These are phyloP conservation scores for Macroglossus sobrinus DNA, from an alignment of 2,113 vertebrate genomes.

Conservation along the genomic window DNA sequence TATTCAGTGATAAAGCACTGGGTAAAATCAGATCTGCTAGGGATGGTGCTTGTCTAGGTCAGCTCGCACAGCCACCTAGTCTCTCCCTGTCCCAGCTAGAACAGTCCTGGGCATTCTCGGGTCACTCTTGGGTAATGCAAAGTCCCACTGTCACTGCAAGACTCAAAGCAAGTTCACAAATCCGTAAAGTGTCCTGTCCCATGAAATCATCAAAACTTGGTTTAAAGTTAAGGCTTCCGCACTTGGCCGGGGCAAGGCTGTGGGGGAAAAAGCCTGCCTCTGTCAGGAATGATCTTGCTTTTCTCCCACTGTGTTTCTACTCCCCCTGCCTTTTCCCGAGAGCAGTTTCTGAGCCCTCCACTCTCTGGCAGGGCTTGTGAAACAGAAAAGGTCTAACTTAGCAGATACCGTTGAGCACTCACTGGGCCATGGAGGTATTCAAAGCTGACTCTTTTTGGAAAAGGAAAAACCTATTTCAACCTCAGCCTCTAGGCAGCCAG, in stretches of 20 bases:
- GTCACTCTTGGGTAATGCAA: neutral
- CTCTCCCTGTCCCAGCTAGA: neutral
- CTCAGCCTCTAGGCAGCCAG: neutral
- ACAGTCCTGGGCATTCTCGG: neutral
- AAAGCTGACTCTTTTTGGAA: neutral
- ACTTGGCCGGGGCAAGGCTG: neutral
- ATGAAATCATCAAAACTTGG: neutral
- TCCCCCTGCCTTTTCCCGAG: neutral
- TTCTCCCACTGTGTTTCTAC: neutral
- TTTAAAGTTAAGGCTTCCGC: neutral
- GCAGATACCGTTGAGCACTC: neutral
- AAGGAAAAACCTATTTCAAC: neutral
- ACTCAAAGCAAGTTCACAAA: neutral
- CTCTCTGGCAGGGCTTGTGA: neutral
- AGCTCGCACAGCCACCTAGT: too few species aligned
- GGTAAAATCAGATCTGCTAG: neutral
- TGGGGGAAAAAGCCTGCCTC: neutral
- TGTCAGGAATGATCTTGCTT: neutral
- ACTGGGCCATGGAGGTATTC: neutral
- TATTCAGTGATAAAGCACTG: rapidly evolving
- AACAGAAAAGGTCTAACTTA: neutral
- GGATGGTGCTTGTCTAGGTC: neutral
- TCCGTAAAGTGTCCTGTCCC: neutral
- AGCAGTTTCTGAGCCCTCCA: neutral
- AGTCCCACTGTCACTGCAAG: neutral